Evolutionary conservation across 1,140 invertebrate genomes (phyloP).

Genomic region (Batillaria attramentaria): DNA sequence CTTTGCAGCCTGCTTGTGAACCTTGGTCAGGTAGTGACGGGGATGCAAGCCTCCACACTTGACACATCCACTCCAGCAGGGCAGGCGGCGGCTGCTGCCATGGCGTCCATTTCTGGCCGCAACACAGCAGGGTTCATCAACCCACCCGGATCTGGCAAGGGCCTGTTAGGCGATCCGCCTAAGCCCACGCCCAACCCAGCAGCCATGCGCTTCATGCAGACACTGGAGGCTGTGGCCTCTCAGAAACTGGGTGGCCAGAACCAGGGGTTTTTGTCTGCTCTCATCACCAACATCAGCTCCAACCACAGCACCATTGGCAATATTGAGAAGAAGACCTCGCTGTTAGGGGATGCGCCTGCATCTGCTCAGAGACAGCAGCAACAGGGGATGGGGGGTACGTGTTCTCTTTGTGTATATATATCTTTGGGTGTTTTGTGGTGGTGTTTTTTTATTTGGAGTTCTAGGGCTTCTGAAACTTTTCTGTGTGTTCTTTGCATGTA

Average conservation of each 20-base stretch:
- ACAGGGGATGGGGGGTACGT: too few species aligned
- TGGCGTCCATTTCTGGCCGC: neutral
- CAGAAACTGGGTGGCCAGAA: slow-evolving; percentile 28
- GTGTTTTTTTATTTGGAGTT: too few species aligned
- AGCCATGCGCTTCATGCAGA: slow-evolving; percentile 27
- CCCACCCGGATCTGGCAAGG: slow-evolving; percentile 30
- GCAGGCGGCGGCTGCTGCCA: neutral
- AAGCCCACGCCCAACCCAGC: slow-evolving; percentile 26
- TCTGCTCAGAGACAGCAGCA: neutral
- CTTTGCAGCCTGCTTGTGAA: slow-evolving; percentile 28
- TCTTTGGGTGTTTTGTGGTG: too few species aligned
- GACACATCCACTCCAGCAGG: neutral
- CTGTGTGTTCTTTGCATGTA: too few species aligned
- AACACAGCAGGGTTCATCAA: neutral
- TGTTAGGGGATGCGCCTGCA: slow-evolving; percentile 29
- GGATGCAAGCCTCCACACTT: slow-evolving; percentile 1
- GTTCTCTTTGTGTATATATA: too few species aligned
- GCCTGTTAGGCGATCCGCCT: slow-evolving; percentile 41
- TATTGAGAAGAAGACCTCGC: slow-evolving; percentile 27
- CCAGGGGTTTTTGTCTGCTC: slow-evolving; percentile 21
- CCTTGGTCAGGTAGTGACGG: slow-evolving; percentile 23
- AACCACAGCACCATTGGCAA: neutral
- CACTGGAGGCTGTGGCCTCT: slow-evolving; percentile 25
- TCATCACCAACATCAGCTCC: slow-evolving; percentile 31
- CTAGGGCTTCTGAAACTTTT: too few species aligned